Evolutionary conservation across 2,888 invertebrate species (phyloP).

Genomic region (Pristionchus exspectatus): DNA sequence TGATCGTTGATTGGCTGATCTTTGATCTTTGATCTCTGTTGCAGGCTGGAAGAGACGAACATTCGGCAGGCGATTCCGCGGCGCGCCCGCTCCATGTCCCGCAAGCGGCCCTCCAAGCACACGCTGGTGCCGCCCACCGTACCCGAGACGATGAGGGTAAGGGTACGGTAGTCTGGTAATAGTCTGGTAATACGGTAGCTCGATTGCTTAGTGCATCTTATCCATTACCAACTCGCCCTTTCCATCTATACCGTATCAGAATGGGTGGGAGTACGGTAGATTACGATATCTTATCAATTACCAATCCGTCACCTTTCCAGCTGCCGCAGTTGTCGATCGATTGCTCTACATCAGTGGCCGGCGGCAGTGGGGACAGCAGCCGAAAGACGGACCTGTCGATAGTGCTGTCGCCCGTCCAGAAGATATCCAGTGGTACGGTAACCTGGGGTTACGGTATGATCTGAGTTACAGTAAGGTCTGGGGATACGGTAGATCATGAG

Average conservation of each 20-base stretch:
- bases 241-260: not conserved
- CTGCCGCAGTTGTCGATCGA: slow-evolving; percentile 23
- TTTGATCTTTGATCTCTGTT: not conserved
- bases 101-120: slow-evolving; percentile 37
- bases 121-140: not conserved
- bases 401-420: slow-evolving; percentile 33
- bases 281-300: not conserved
- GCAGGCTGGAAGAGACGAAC: slow-evolving; percentile 43
- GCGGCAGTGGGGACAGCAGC: too few relatives aligned
- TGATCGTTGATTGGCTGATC: not conserved
- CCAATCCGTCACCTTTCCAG: not conserved
- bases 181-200: too few relatives aligned
- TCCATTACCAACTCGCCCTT: not conserved
- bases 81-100: not conserved
- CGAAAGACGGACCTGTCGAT: slow-evolving; percentile 9
- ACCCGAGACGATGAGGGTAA: not conserved
- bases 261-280: too few relatives aligned
- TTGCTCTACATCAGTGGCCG: not conserved
- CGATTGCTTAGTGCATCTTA: too few relatives aligned
- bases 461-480: not conserved
- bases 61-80: slow-evolving; percentile 23
- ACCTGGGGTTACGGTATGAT: not conserved
- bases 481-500: not conserved
- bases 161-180: not conserved
- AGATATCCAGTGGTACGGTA: slow-evolving; percentile 43